These are phyloP conservation scores for Rotaria socialis DNA, from an alignment of 2,888 invertebrate species.

Conservation along the genomic window DNA sequence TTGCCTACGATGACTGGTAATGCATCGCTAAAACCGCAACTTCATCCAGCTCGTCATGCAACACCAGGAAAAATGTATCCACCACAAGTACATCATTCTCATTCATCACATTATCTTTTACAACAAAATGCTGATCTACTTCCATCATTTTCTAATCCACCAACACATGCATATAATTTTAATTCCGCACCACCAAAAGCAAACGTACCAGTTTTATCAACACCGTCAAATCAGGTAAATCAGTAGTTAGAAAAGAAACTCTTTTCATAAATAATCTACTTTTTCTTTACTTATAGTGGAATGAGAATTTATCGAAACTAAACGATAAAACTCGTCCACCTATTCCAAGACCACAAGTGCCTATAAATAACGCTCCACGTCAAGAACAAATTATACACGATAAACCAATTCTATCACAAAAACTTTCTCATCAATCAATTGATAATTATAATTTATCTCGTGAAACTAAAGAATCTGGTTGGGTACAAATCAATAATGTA, in stretches of 20 bases:
- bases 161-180: not conserved
- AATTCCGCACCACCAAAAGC: not conserved
- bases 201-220: not conserved
- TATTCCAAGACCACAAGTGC: no score
- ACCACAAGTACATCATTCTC: not conserved
- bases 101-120: constrained; percentile 4
- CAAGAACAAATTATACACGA: not conserved
- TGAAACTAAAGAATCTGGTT: not conserved
- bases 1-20: not conserved
- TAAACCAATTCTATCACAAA: not conserved
- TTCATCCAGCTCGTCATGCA: not conserved
- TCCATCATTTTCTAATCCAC: not conserved
- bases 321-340: not conserved
- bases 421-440: not conserved
- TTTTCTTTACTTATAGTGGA: not conserved
- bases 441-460: not conserved
- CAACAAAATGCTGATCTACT: not conserved
- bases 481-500: constrained; percentile 32
- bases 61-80: not conserved
- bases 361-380: no score
- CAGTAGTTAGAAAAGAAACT: not conserved
- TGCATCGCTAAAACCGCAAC: not conserved
- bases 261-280: not conserved
- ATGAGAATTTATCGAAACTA: not conserved
- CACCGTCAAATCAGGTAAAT: not conserved